These are phyloP conservation scores for Zaprionus lachaisei DNA, from an alignment of 1,140 invertebrate genomes.

Conservation along the genomic window DNA sequence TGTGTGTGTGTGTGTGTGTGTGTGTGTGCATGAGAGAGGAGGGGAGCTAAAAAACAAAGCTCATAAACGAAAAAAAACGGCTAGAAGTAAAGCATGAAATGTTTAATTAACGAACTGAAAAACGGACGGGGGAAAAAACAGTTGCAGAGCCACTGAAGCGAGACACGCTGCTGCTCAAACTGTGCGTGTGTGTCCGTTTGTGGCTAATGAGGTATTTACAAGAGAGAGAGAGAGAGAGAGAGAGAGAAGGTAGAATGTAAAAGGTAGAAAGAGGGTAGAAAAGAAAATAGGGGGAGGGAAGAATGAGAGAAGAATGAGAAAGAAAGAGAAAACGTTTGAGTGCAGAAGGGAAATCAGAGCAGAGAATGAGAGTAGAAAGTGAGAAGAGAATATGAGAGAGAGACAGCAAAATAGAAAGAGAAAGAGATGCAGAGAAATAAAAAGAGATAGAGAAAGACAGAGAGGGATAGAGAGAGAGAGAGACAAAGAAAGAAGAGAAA, in stretches of 20 bases:
- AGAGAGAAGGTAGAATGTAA: neutral
- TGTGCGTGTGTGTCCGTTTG: neutral
- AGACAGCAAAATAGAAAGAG: neutral
- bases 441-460: too few species aligned
- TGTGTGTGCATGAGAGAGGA: neutral
- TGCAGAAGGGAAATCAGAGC: neutral
- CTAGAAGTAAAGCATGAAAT: conserved; percentile 23
- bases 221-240: neutral
- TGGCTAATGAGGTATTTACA: conserved; percentile 3
- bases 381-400: neutral
- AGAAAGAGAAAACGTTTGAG: too few species aligned
- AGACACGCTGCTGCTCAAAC: conserved; percentile 12
- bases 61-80: conserved; percentile 9
- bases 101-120: conserved; percentile 36
- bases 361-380: neutral
- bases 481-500: neutral
- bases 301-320: neutral
- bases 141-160: conserved; percentile 41
- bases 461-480: too few species aligned
- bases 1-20: neutral
- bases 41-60: neutral
- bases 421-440: neutral
- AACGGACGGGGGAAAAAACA: conserved; percentile 9
- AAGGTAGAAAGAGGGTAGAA: neutral
- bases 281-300: neutral